Percentiles rank a stretch among this genome's conserved stretches.
phyloP scores from a whole-genome alignment of 2,113 vertebrate genomes.

The Solenodon paradoxus region DNA sequence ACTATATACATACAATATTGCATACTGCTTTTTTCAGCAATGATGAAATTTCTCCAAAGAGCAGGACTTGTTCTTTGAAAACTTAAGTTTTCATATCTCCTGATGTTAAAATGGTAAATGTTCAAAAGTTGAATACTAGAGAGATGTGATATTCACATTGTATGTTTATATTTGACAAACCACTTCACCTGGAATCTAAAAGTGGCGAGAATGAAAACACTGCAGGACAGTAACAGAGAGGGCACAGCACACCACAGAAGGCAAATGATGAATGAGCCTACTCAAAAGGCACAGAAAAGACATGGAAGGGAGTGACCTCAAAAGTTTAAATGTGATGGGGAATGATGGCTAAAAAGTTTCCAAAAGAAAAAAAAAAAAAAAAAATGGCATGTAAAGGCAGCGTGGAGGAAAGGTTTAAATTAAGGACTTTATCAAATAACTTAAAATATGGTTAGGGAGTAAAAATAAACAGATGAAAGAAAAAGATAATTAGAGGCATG shows the following conservation, averaged over 20 bases:
- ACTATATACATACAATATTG: not conserved
- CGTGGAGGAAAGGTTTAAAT: not conserved
- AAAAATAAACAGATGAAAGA: not conserved
- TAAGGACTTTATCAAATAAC: not conserved
- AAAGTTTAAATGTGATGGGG: not conserved
- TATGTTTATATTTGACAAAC: not conserved
- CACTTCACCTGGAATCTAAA: not conserved
- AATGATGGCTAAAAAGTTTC: not conserved
- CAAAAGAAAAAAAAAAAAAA: not conserved
- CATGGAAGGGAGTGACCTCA: not conserved
- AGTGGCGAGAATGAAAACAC: not conserved
- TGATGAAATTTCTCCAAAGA: not conserved
- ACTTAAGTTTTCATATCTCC: not conserved
- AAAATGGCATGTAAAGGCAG: not conserved
- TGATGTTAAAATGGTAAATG: conserved; percentile 7
- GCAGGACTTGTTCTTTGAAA: not conserved
- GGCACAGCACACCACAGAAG: not conserved
- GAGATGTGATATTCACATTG: not conserved
- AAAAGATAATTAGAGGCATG: not conserved
- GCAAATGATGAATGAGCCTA: not conserved
- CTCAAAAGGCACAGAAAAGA: not conserved
- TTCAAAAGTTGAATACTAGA: not conserved
- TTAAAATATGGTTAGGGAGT: not conserved
- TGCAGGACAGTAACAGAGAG: not conserved
- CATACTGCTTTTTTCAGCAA: not conserved